A percentile compares a stretch with the other conserved stretches of the same genome.
These are phyloP conservation scores for Aquatica leii DNA, from an alignment of 2,888 invertebrate species.

Conservation along the genomic window DNA sequence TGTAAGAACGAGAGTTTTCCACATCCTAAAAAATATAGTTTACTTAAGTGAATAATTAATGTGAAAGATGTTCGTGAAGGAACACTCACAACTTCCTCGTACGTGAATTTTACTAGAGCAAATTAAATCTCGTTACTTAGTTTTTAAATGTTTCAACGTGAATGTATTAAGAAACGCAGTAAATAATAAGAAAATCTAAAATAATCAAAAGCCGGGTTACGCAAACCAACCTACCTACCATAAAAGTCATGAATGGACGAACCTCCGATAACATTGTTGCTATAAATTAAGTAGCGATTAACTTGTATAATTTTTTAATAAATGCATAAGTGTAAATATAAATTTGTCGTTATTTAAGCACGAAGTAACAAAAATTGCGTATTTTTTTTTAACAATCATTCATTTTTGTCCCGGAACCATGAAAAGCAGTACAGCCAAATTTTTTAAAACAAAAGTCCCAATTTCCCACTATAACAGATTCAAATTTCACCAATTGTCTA, in stretches of 20 bases:
- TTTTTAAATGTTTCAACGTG: too few relatives aligned
- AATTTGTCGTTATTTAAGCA: too few relatives aligned
- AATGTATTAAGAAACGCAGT: not conserved
- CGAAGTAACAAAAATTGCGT: too few relatives aligned
- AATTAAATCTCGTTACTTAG: too few relatives aligned
- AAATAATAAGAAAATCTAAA: not conserved
- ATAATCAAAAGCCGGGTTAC: slow-evolving; percentile 17
- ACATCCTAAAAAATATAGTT: slow-evolving; percentile 69
- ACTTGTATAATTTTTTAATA: too few relatives aligned
- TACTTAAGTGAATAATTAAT: not conserved
- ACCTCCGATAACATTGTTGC: slow-evolving; percentile 54
- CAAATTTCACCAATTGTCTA: too few relatives aligned
- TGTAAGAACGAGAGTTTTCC: slow-evolving; percentile 81
- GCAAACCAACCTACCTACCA: slow-evolving; percentile 62
- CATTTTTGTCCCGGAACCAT: too few relatives aligned
- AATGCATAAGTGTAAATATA: too few relatives aligned
- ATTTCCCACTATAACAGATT: too few relatives aligned
- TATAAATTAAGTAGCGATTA: not conserved
- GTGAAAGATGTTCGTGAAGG: not conserved
- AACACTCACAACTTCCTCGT: not conserved
- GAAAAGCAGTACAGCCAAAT: too few relatives aligned
- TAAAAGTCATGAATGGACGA: slow-evolving; percentile 66
- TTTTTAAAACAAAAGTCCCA: too few relatives aligned
- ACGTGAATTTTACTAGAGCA: not conserved
- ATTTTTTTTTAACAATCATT: too few relatives aligned